These are phyloP conservation scores for Dolomedes plantarius DNA, from an alignment of 2,888 invertebrate species.

Conservation along the genomic window DNA sequence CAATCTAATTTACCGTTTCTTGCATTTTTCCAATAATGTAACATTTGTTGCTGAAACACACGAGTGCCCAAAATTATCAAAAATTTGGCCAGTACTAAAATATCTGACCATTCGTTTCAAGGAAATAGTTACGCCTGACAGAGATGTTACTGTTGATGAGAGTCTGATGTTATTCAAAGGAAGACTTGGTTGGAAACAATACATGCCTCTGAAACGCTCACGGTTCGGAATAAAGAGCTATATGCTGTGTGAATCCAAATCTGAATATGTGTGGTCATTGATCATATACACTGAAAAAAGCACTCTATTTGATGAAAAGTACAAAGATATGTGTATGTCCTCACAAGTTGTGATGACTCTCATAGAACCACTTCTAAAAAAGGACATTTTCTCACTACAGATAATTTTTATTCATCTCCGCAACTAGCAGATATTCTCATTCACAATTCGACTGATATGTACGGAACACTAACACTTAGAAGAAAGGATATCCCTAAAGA, in stretches of 20 bases:
- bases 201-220: slow-evolving; percentile 10
- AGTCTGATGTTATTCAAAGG: neutral
- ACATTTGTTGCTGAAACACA: neutral
- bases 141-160: slow-evolving; percentile 16
- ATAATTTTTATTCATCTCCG: neutral
- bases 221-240: slow-evolving; percentile 7
- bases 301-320: neutral
- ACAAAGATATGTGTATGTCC: neutral
- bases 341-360: neutral
- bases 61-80: neutral
- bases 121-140: neutral
- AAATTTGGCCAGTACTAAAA: neutral
- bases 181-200: slow-evolving; percentile 2
- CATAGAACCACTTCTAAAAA: neutral
- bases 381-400: neutral
- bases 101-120: neutral
- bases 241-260: neutral
- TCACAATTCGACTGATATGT: neutral
- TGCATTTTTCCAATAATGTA: neutral
- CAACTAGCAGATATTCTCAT: neutral
- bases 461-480: neutral
- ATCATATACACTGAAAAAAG: neutral
- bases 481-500: neutral
- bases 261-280: neutral
- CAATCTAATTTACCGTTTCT: neutral